phyloP scores from a whole-genome alignment of 2,888 invertebrate species.

The Euzophera pinguis region DNA sequence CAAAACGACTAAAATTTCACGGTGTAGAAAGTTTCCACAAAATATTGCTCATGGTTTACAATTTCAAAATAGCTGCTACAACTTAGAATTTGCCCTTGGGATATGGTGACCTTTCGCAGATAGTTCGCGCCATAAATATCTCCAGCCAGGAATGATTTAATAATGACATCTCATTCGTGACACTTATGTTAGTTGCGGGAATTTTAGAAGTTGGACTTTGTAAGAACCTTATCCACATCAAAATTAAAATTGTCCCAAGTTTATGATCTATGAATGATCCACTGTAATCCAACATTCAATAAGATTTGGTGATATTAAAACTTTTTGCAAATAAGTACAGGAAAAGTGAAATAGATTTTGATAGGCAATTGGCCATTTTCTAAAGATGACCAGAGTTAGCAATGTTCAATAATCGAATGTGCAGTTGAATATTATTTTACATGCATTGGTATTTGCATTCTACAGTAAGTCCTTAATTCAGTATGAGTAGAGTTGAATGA shows the following conservation, averaged over 20 bases:
- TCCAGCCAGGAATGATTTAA: background rate
- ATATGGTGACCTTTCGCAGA: slow-evolving; percentile 1
- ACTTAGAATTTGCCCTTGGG: slow-evolving; percentile 9
- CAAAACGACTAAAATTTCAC: background rate
- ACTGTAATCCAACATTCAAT: too few relatives aligned
- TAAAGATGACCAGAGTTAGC: too few relatives aligned
- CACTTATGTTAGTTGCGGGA: background rate
- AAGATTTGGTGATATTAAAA: too few relatives aligned
- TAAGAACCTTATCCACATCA: background rate
- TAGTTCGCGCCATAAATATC: slow-evolving; percentile 4
- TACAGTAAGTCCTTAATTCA: too few relatives aligned
- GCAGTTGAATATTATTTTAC: too few relatives aligned
- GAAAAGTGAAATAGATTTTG: too few relatives aligned
- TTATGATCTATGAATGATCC: too few relatives aligned
- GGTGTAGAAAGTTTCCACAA: background rate
- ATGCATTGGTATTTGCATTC: too few relatives aligned
- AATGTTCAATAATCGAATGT: too few relatives aligned
- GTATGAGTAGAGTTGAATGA: too few relatives aligned
- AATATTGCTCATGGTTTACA: background rate
- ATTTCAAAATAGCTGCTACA: background rate
- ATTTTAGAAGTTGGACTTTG: background rate
- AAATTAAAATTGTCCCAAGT: background rate
- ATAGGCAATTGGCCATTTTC: too few relatives aligned
- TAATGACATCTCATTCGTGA: background rate
- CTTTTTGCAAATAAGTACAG: too few relatives aligned